Evolutionary conservation across 2,888 invertebrate species (phyloP).

Genomic region (Zele albiditarsus): DNA sequence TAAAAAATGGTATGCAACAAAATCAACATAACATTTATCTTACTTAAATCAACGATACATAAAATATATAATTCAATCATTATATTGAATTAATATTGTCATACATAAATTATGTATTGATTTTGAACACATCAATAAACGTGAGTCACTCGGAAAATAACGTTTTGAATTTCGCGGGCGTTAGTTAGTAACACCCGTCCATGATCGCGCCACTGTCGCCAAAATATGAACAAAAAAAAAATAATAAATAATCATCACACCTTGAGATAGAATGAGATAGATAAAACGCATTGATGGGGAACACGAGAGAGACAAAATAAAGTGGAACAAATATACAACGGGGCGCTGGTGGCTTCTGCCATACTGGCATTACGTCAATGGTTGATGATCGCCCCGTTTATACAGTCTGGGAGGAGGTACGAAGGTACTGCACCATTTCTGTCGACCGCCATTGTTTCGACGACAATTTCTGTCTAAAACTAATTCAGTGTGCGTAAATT

Average conservation of each 20-base stretch:
- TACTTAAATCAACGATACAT: too few species aligned
- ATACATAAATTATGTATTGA: too few species aligned
- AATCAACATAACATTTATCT: too few species aligned
- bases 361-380: constrained; percentile 69
- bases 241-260: not conserved
- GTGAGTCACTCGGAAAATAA: too few species aligned
- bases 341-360: constrained; percentile 59
- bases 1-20: too few species aligned
- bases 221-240: not conserved
- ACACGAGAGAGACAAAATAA: not conserved
- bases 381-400: constrained; percentile 60
- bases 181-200: too few species aligned
- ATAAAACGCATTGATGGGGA: not conserved
- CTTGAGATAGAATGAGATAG: not conserved
- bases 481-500: constrained; percentile 44
- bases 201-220: not conserved
- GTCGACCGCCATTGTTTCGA: constrained; percentile 67
- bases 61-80: too few species aligned
- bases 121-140: too few species aligned
- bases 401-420: constrained; percentile 64
- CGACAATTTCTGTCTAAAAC: constrained; percentile 54
- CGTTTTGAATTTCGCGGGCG: too few species aligned
- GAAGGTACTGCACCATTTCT: constrained; percentile 50
- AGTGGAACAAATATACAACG: not conserved
- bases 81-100: too few species aligned